Conservation (phyloP, 2,797 vertebrate species). For the Pantherophis alleghaniensis region DNA sequence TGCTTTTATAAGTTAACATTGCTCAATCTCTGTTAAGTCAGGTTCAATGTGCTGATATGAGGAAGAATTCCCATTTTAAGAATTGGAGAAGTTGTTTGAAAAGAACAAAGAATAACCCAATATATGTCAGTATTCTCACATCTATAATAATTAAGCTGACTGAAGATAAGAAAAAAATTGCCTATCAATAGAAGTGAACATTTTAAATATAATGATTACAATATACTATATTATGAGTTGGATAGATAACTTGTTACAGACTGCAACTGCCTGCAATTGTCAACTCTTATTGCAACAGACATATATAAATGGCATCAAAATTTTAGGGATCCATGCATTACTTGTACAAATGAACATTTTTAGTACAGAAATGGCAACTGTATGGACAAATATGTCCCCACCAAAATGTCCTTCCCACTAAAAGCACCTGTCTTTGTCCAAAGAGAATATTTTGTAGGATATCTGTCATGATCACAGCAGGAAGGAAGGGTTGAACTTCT, state of each 20-base stretch:
- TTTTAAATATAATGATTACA: constrained; percentile 54
- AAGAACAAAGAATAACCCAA: constrained; percentile 39
- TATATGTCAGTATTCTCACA: constrained; percentile 42
- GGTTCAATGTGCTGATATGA: constrained; percentile 31
- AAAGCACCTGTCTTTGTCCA: background rate
- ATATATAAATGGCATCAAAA: background rate
- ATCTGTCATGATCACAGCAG: background rate
- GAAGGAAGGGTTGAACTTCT: background rate
- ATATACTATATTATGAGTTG: constrained; percentile 68
- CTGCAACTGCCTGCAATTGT: constrained; percentile 43
- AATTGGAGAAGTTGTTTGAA: constrained; percentile 38
- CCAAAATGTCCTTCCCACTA: background rate
- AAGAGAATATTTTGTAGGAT: background rate
- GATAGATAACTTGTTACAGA: constrained; percentile 46
- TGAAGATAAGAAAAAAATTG: constrained; percentile 56
- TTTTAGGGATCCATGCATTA: background rate
- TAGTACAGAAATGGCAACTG: background rate
- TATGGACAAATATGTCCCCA: too few relatives aligned
- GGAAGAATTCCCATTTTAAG: constrained; percentile 25
- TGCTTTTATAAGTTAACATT: constrained; percentile 43
- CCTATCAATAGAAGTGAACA: constrained; percentile 60
- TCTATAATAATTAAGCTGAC: constrained; percentile 26
- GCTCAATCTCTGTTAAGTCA: constrained; percentile 43
- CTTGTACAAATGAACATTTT: background rate
- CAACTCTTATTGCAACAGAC: constrained; percentile 45